These are phyloP conservation scores for Phrynocephalus vlangalii DNA, from an alignment of 2,797 vertebrate genomes.

Conservation along the genomic window DNA sequence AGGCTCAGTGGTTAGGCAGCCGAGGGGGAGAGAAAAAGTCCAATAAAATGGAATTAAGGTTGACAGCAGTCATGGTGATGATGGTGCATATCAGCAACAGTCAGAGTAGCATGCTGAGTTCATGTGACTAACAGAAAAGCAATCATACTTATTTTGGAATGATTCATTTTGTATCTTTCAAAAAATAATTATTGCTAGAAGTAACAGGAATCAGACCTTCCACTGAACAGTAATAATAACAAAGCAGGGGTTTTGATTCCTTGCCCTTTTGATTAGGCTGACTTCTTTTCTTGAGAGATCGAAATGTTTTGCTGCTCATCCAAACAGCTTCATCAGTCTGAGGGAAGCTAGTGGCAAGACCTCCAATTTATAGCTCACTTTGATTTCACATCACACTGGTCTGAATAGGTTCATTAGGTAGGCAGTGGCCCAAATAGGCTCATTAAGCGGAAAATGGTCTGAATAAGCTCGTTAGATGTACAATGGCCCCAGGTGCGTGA, in stretches of 20 bases:
- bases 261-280: slow-evolving; percentile 42
- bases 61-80: background rate
- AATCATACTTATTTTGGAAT: slow-evolving; percentile 73
- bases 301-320: too few species aligned
- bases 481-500: too few species aligned
- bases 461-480: too few species aligned
- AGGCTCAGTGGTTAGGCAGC: background rate
- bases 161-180: slow-evolving; percentile 77
- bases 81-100: background rate
- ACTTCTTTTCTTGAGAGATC: background rate
- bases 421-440: too few species aligned
- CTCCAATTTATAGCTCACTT: too few species aligned
- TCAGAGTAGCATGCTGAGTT: background rate
- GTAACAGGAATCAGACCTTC: slow-evolving; percentile 64
- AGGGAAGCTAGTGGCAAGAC: too few species aligned
- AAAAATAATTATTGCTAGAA: slow-evolving; percentile 64
- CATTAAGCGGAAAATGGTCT: too few species aligned
- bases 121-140: slow-evolving; percentile 74
- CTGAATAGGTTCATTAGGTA: too few species aligned
- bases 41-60: background rate
- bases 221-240: slow-evolving; percentile 59
- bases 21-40: background rate
- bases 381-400: too few species aligned
- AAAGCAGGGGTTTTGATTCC: slow-evolving; percentile 42
- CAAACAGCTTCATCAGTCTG: too few species aligned